Conservation (phyloP, 2,888 invertebrate genomes). For the Yponomeuta cagnagella region DNA sequence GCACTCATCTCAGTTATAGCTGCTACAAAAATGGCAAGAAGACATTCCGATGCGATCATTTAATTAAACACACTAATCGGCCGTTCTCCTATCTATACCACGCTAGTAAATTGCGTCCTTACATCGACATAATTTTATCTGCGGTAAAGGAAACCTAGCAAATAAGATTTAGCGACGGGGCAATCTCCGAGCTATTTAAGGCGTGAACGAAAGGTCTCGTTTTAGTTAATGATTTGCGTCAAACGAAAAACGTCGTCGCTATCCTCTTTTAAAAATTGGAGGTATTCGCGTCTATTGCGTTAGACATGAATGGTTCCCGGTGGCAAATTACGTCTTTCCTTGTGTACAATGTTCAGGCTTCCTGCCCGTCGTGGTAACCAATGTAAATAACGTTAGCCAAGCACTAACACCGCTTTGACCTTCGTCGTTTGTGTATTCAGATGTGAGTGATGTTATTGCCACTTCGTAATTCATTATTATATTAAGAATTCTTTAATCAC, state of each 20-base stretch:
- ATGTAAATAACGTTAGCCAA: background rate
- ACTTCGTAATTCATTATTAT: conserved; percentile 17
- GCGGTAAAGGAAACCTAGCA: background rate
- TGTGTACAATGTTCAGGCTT: conserved; percentile 11
- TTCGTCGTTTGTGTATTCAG: conserved; percentile 31
- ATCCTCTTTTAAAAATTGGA: background rate
- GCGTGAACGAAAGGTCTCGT: background rate
- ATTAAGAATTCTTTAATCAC: conserved; percentile 10
- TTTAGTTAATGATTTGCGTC: background rate
- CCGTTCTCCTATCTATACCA: conserved; percentile 18
- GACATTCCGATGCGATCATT: conserved; percentile 39
- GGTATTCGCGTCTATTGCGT: background rate
- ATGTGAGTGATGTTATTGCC: conserved; percentile 27
- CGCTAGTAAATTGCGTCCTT: conserved; percentile 10
- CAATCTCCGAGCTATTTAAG: no score
- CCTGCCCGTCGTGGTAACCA: conserved; percentile 22
- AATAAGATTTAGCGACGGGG: conserved; percentile 2
- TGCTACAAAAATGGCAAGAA: conserved; percentile 29
- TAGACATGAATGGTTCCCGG: background rate
- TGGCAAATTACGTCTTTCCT: background rate
- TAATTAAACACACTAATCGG: conserved; percentile 30
- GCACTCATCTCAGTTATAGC: conserved; percentile 2
- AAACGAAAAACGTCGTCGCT: background rate
- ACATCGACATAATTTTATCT: background rate
- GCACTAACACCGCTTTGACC: conserved; percentile 24